phyloP scores from a whole-genome alignment of 2,888 invertebrate genomes.

The Hedychridium roseum region DNA sequence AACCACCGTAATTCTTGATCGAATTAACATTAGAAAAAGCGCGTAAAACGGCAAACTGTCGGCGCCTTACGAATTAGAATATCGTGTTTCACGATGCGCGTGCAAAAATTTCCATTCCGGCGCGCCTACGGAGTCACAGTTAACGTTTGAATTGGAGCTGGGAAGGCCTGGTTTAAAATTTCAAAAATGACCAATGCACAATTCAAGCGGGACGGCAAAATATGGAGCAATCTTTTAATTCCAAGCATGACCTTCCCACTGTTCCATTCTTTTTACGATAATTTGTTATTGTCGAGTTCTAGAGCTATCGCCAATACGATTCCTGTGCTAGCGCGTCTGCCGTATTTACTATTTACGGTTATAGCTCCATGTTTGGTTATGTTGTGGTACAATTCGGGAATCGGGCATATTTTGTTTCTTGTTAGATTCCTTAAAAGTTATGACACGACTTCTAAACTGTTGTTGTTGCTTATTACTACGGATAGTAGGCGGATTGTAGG shows the following conservation, averaged over 20 bases:
- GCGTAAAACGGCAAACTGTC: conserved; percentile 20
- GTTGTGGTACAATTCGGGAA: conserved; percentile 30
- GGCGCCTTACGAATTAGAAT: conserved; percentile 18
- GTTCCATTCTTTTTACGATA: conserved; percentile 26
- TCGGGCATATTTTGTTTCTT: conserved; percentile 13
- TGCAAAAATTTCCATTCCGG: conserved; percentile 22
- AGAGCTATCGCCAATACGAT: not conserved
- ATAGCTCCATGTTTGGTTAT: conserved; percentile 52
- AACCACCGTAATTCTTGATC: conserved; percentile 62
- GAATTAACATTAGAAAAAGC: conserved; percentile 36
- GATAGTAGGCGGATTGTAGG: no score
- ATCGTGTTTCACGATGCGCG: conserved; percentile 17
- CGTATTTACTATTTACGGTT: conserved; percentile 38
- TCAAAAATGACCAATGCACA: conserved; percentile 60
- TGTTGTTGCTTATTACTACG: no score
- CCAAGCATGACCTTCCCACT: conserved; percentile 26
- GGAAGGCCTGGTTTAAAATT: conserved; percentile 57
- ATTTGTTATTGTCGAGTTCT: not conserved
- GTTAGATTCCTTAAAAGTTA: conserved; percentile 44
- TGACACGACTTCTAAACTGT: no score
- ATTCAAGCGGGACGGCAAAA: conserved; percentile 57
- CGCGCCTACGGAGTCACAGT: conserved; percentile 19
- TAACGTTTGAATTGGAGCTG: conserved; percentile 44
- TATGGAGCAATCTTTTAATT: no score
- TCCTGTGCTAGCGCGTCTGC: not conserved